Evolutionary conservation across 2,797 vertebrate genomes (phyloP), one percentile per base, ranked within the genome.

Genomic region (Aldrovandia affinis): DNA sequence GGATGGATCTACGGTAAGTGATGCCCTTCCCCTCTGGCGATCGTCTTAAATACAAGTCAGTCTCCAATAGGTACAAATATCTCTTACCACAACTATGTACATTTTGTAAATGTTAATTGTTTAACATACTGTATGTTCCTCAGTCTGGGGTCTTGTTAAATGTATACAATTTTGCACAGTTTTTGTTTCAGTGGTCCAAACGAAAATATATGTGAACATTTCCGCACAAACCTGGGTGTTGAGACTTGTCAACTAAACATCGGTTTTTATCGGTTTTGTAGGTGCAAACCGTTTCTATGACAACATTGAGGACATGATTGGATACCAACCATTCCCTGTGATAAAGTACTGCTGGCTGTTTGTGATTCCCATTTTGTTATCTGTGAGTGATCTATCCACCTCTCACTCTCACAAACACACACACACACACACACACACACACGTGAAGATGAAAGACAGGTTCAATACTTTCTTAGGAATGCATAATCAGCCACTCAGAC

Each of bases 301-400:
- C 73, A 77, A 77, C 73, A 77, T 77, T 36, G 36, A 84, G 20
- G 86, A 87, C 77, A 87, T 85, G 86, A 88, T 88, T 77, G 87
- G 87, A 15, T 86, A 81, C 39, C 85, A 77, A 5, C 84, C 82
- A 0, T 75, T 47, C 59, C 86, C 86, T 39, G 2, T 85, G 63
- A 59, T 87, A 20, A 87, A 85, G 70, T 83, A 85, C 63, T 87
- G 81, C 63, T 87, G 86, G 86, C 14, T 85, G 25, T 59, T 75
- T 22, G 42, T 85, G 8, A 81, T 63, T 36, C 84, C 86, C 25
- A 52, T 77, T n/a, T 36, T 63, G 7, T 83, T 84, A 33, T 20
- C 22, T 82, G 81, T 82, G 63, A 82, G 81, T 82, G 47, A 4
- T 18, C 33, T 57, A 3, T 0, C 10, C 33, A 3, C 33, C 28